Evolutionary conservation across 2,888 invertebrate genomes (phyloP), one percentile per base, ranked within the genome.

Genomic region (Nymphalis c-album): DNA sequence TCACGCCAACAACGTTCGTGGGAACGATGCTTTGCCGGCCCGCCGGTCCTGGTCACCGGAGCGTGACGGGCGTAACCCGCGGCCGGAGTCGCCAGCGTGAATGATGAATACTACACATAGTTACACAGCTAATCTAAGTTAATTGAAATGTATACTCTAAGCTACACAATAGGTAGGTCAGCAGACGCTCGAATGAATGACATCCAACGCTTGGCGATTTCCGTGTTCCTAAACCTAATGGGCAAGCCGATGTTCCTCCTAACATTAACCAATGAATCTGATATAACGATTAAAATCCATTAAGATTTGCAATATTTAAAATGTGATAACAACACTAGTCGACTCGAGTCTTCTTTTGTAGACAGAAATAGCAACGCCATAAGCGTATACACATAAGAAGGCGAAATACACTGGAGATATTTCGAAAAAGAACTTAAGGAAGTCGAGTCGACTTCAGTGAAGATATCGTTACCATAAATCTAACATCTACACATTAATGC

Each of bases 71-170:
- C 45, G 31, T 17, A 35, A 17, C 17, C 26, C 46, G 40, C 47
- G 35, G 31, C 50, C 47, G 60, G 67, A 53, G 63, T 59, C 64
- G 68, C 68, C 71, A 63, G 69, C 71, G 69, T 60, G 72, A 73
- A 58, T 66, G 48, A 73, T 75, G 78, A 78, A 78, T 75, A 80
- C 84, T 84, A 85, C 83, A 76, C 77, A 77, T 80, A 85, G 79
- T 83, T 82, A 84, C 80, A 85, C 77, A 84, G 84, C 84, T 89
- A 87, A 81, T 83, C 85, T 86, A 87, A 85, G 80, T 84, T 81
- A 83, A 85, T 86, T 84, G 82, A 87, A 88, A 87, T 84, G 85
- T 88, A 82, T 84, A 85, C 74, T 78, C 85, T 89, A 87, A 40
- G 85, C 84, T 88, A 88, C 85, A 82, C 84, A 77, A 57, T 62